These are phyloP conservation scores for Chymomyza procnemis DNA, from an alignment of 2,888 invertebrate species.

Conservation along the genomic window DNA sequence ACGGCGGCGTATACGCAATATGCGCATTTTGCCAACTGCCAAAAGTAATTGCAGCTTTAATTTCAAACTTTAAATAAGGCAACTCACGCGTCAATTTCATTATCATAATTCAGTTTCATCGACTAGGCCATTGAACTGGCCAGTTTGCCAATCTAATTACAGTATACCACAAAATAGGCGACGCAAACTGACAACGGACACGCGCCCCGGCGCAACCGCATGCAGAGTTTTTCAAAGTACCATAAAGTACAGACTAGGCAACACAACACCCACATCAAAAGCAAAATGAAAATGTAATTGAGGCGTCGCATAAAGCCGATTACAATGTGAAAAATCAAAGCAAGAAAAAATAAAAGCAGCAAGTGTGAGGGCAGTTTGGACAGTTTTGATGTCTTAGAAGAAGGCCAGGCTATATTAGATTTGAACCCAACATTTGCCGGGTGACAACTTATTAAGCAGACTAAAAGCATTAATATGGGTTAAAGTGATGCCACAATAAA, in stretches of 20 bases:
- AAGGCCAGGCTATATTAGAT: not conserved
- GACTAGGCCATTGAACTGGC: conserved; percentile 1
- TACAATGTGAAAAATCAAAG: not conserved
- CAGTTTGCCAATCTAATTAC: not conserved
- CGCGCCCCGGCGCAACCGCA: not conserved
- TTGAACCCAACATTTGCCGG: not conserved
- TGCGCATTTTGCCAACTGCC: conserved; percentile 4
- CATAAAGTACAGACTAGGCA: not conserved
- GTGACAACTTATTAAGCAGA: not conserved
- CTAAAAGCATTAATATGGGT: not conserved
- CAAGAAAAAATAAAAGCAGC: no score
- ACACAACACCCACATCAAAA: not conserved
- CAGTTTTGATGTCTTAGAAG: not conserved
- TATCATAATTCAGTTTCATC: not conserved
- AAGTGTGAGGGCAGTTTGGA: not conserved
- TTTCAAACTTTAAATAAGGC: conserved; percentile 28
- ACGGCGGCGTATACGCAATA: conserved; percentile 54
- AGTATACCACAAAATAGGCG: not conserved
- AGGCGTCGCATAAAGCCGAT: not conserved
- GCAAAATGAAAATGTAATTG: not conserved
- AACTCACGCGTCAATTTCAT: not conserved
- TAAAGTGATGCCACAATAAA: not conserved
- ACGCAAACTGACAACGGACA: not conserved
- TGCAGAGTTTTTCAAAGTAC: not conserved
- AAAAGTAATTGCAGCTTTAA: conserved; percentile 35